These are phyloP conservation scores for Zaprionus davidi DNA, from an alignment of 1,140 invertebrate species.

Conservation along the genomic window DNA sequence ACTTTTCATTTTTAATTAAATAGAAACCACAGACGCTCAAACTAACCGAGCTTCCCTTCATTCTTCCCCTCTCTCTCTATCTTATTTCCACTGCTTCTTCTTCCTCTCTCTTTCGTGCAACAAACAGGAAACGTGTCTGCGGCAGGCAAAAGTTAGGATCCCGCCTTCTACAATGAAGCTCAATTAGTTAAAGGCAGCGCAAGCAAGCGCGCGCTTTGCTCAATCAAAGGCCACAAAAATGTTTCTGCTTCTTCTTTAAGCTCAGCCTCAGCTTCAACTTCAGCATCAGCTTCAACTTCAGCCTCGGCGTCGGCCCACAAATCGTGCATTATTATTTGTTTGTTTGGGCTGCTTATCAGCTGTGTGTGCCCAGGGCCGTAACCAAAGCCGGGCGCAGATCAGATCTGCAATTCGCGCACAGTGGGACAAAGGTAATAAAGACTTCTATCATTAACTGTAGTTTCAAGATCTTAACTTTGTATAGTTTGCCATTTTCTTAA, in stretches of 20 bases:
- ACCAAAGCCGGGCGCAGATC: constrained; percentile 47
- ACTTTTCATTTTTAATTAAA: constrained; percentile 82
- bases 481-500: no score
- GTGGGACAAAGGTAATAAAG: constrained; percentile 19
- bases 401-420: constrained; percentile 44
- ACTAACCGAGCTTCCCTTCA: constrained; percentile 1
- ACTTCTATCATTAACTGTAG: no score
- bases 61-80: neutral
- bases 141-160: constrained; percentile 34
- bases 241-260: neutral
- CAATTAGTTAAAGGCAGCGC: constrained; percentile 74
- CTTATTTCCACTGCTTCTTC: neutral
- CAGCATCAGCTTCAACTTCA: constrained; percentile 1
- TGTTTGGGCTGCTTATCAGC: constrained; percentile 79
- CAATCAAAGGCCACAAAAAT: constrained; percentile 61
- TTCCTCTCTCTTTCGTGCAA: constrained; percentile 3
- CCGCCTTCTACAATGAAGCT: constrained; percentile 70
- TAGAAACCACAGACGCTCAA: constrained; percentile 49
- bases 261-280: neutral
- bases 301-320: constrained; percentile 53
- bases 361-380: constrained; percentile 27
- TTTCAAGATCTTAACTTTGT: no score
- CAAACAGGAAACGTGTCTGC: constrained; percentile 51
- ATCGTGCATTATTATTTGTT: constrained; percentile 82
- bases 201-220: constrained; percentile 49